phyloP scores from a whole-genome alignment of 2,888 invertebrate genomes.

The Ferdinandea cuprea region DNA sequence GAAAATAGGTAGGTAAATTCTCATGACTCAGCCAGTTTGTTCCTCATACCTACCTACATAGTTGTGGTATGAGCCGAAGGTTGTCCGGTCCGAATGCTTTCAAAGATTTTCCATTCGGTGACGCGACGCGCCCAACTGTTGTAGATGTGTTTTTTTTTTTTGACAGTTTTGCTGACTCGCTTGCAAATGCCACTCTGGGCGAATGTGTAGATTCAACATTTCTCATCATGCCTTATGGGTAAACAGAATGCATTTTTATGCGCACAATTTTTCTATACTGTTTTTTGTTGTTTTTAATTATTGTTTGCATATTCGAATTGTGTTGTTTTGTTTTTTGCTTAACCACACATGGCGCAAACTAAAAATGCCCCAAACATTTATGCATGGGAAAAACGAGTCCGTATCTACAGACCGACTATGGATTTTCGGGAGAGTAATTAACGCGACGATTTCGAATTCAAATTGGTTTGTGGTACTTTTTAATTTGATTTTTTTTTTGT shows the following conservation, averaged over 20 bases:
- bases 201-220: slow-evolving; percentile 39
- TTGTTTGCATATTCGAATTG: slow-evolving; percentile 26
- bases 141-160: neutral
- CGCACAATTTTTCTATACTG: slow-evolving; percentile 22
- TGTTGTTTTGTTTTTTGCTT: neutral
- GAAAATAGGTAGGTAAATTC: slow-evolving; percentile 11
- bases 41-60: neutral
- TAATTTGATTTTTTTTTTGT: slow-evolving; percentile 32
- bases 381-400: slow-evolving; percentile 27
- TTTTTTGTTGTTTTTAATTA: slow-evolving; percentile 35
- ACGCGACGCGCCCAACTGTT: neutral
- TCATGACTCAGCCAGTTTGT: slow-evolving; percentile 1
- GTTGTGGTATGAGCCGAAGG: no score
- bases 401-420: no score
- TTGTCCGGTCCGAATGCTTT: neutral
- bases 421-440: slow-evolving; percentile 47
- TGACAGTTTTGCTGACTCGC: slow-evolving; percentile 49
- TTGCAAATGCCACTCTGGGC: slow-evolving; percentile 23
- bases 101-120: slow-evolving; percentile 21
- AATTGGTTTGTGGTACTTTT: slow-evolving; percentile 39
- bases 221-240: slow-evolving; percentile 41
- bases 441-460: slow-evolving; percentile 39
- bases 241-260: slow-evolving; percentile 54
- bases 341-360: slow-evolving; percentile 32
- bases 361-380: slow-evolving; percentile 28